Evolutionary conservation across 2,113 vertebrate genomes (phyloP), one percentile per base, ranked within the genome.

Genomic region (Elephas maximus): DNA sequence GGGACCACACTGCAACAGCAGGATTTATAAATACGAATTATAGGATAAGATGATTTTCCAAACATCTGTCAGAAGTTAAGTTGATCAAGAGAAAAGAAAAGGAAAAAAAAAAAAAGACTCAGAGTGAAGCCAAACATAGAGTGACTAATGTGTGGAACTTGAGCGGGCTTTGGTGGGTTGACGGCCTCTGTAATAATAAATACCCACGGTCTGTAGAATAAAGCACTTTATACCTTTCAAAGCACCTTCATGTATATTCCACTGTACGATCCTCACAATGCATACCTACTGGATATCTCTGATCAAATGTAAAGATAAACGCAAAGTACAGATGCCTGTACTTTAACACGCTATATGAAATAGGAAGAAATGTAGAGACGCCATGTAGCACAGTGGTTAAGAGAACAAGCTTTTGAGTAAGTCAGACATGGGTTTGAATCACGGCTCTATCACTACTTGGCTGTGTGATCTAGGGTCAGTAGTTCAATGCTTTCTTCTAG

Each of bases 11-110:
- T 93, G 95, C 53, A 97, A 84, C 94, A 97, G 83, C n/a, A 95
- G 93, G 97, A 97, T 97, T 98, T 98, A 98, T 97, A 97, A 98
- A 98, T 97, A 98, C 88, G 92, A 97, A 97, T 92, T 96, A 97
- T 95, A 96, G 97, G 94, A 97, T 96, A 96, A 97, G 91, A 88
- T 82, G 92, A 95, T 93, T 97, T 98, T 96, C 97, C 93, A 97
- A 96, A 98, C 95, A 98, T 97, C 95, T 97, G 97, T 97, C 97
- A 97, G 91, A 96, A 92, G 86, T 90, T 97, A 97, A 96, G 94
- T 45, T 92, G 84, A 97, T 96, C 95, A 92, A 97, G 88, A 94
- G 84, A 96, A 94, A 91, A 82, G 30, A 37, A 73, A 73, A 73
- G 10, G 1, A 10, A 4, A 9, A 44, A 48, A 21, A n/a, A 28